Evolutionary conservation across 1,140 invertebrate genomes (phyloP).

Genomic region (Eufriesea mexicana): DNA sequence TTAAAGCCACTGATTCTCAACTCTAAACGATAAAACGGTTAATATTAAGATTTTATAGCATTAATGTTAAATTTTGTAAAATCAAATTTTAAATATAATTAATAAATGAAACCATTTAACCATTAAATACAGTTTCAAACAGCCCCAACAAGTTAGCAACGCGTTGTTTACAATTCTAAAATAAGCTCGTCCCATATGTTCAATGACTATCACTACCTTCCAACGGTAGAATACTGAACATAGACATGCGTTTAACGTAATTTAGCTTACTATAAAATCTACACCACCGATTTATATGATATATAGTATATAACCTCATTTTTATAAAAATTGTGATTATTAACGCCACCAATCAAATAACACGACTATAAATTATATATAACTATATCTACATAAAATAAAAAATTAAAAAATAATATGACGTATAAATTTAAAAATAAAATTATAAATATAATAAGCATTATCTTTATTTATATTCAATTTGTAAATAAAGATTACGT

Average conservation of each 20-base stretch:
- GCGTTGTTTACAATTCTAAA: neutral
- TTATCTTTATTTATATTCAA: neutral
- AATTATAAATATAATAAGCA: neutral
- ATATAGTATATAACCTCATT: neutral
- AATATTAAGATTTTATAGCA: neutral
- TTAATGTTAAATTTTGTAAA: neutral
- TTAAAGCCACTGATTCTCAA: neutral
- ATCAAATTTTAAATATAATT: neutral
- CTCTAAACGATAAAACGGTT: neutral
- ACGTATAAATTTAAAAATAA: neutral
- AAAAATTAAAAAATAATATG: neutral
- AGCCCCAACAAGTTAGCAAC: neutral
- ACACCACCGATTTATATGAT: neutral
- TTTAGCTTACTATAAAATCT: neutral
- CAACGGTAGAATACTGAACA: neutral
- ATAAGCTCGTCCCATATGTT: conserved; percentile 16
- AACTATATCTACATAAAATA: neutral
- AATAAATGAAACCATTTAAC: neutral
- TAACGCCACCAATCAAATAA: neutral
- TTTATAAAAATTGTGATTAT: neutral
- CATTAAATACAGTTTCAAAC: neutral
- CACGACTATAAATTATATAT: neutral
- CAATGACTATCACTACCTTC: conserved; percentile 1
- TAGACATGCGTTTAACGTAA: neutral
- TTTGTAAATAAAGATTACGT: neutral